Evolutionary conservation across 1,140 invertebrate genomes (phyloP).

Genomic region (Mactra quadrangularis): DNA sequence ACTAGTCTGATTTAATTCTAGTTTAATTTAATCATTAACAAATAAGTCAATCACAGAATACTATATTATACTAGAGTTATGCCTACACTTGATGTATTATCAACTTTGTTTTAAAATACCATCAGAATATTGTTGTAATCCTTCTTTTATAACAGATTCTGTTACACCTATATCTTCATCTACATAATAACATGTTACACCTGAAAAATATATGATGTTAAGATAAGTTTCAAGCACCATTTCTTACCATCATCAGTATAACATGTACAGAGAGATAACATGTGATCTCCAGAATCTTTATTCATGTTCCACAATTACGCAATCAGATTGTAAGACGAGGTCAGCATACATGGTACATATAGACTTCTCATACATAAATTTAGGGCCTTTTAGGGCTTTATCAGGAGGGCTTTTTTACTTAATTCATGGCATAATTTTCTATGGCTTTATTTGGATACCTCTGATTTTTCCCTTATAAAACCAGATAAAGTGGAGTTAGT

Average conservation of each 20-base stretch:
- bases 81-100: not conserved
- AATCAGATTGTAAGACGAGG: too few relatives aligned
- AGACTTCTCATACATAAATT: too few relatives aligned
- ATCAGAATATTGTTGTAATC: conserved; percentile 47
- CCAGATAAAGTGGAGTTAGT: too few relatives aligned
- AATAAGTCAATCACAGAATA: conserved; percentile 25
- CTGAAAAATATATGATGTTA: conserved; percentile 9
- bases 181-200: conserved; percentile 53
- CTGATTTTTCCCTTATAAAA: too few relatives aligned
- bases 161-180: conserved; percentile 52
- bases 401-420: too few relatives aligned
- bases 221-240: not conserved
- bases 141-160: conserved; percentile 47
- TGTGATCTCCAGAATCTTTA: not conserved
- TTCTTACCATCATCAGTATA: not conserved
- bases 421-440: too few relatives aligned
- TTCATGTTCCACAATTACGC: not conserved
- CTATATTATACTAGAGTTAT: conserved; percentile 6
- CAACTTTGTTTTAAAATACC: conserved; percentile 33
- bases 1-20: too few relatives aligned
- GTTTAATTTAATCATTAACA: not conserved
- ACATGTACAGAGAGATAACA: not conserved
- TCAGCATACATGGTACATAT: too few relatives aligned
- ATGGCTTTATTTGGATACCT: too few relatives aligned
- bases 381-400: too few relatives aligned